Evolutionary conservation across 2,888 invertebrate species (phyloP), one percentile per base, ranked within the genome.

Genomic region (Ophion ellenae): DNA sequence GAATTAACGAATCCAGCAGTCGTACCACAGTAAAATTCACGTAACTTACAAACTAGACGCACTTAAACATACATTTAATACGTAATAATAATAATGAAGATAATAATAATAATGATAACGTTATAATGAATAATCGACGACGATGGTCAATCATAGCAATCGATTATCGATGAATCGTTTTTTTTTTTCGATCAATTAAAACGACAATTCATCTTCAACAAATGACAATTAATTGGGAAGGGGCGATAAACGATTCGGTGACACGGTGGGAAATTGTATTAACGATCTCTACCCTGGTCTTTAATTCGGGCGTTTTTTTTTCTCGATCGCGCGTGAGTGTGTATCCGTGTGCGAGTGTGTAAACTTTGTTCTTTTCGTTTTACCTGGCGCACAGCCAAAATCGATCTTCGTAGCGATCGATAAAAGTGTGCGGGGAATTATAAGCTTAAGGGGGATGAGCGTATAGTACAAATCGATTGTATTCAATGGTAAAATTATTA

Each of bases 81-180:
- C 73, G 76, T 67, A 86, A 83, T 81, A 80, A 81, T 64, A 74
- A 83, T 86, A 85, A 70, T 53, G 57, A 14, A 14, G 57, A 36
- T 59, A 59, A 20, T 59, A 53, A 87, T 77, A 71, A 87, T 74
- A 77, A 83, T 84, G 74, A 88, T 76, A 47, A 73, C 77, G 70
- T 79, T 24, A 78, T 85, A 79, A 83, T 78, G 79, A 85, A 84
- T 84, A 85, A 90, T 87, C 74, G 86, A 85, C 64, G 79, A 85
- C 66, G 66, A 85, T 73, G 40, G 61, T 83, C 79, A 70, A 82
- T 76, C 45, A 45, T 83, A 63, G 40, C 63, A 73, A 83, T 85
- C 83, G 77, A 82, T 83, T 63, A 80, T 82, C 74, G 61, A 82
- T 74, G 28, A 85, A 78, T 67, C 73, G 1, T 40, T 40, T 7